These are phyloP conservation scores for Trichomalopsis sarcophagae DNA, from an alignment of 1,140 invertebrate genomes.

Conservation along the genomic window DNA sequence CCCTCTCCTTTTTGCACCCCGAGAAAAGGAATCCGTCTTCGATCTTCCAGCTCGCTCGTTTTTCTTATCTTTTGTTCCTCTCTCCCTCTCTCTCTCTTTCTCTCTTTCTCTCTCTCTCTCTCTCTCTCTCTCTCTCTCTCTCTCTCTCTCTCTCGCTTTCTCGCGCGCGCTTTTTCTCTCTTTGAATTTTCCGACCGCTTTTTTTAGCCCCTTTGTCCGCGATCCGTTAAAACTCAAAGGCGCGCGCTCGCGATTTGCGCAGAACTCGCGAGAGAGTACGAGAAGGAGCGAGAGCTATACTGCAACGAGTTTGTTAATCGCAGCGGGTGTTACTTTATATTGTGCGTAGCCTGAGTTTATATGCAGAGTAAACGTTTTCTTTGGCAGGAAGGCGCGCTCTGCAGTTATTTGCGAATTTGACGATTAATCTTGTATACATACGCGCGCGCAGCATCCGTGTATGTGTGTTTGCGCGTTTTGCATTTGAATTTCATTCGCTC, in stretches of 20 bases:
- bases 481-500: not conserved
- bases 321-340: not conserved
- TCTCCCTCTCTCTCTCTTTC: not conserved
- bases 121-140: not conserved
- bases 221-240: conserved; percentile 3
- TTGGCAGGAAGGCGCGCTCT: not conserved
- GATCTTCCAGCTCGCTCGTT: not conserved
- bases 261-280: not conserved
- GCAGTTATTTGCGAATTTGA: not conserved
- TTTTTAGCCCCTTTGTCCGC: conserved; percentile 6
- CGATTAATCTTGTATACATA: not conserved
- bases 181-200: not conserved
- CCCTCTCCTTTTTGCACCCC: not conserved
- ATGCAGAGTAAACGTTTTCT: not conserved
- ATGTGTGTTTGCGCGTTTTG: too few relatives aligned
- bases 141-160: too few relatives aligned
- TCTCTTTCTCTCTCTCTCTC: too few relatives aligned
- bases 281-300: not conserved
- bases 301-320: not conserved
- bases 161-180: not conserved
- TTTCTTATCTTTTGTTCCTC: conserved; percentile 35
- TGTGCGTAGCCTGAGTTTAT: not conserved
- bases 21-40: conserved; percentile 24
- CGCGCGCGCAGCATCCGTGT: too few relatives aligned
- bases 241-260: not conserved